Percentiles rank a stretch among this genome's conserved stretches.
phyloP scores from a whole-genome alignment of 2,113 vertebrate genomes.

The Elgaria multicarinata region DNA sequence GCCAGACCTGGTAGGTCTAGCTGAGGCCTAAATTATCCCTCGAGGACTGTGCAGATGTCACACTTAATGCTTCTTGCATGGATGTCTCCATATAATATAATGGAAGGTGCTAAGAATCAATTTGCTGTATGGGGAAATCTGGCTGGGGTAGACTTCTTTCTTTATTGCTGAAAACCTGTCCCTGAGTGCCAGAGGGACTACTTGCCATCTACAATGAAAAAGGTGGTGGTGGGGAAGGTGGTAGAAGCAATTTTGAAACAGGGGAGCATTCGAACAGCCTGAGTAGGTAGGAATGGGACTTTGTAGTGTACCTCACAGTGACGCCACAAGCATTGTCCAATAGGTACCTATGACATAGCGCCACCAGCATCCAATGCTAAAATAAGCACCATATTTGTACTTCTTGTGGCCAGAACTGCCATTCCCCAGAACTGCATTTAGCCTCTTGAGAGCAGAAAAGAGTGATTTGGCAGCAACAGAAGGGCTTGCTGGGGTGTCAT shows the following conservation, averaged over 20 bases:
- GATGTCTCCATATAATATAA: too few species aligned
- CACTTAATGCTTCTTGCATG: too few species aligned
- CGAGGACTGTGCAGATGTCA: too few species aligned
- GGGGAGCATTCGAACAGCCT: neutral
- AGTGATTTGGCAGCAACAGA: neutral
- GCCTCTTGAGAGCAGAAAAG: neutral
- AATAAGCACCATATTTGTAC: neutral
- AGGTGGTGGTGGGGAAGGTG: too few species aligned
- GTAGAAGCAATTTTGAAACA: neutral
- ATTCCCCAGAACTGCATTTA: neutral
- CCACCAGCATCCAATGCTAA: neutral
- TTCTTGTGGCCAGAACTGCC: neutral
- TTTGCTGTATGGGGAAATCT: too few species aligned
- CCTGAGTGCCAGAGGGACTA: too few species aligned
- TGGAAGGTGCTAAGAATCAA: too few species aligned
- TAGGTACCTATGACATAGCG: neutral
- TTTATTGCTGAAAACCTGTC: too few species aligned
- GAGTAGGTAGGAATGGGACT: neutral
- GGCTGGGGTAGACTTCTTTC: too few species aligned
- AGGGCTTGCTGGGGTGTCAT: neutral
- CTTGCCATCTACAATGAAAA: too few species aligned
- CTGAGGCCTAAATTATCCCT: too few species aligned
- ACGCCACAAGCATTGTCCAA: neutral
- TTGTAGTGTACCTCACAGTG: neutral
- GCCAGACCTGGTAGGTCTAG: too few species aligned